Evolutionary conservation across 2,797 vertebrate genomes (phyloP), one percentile per base, ranked within the genome.

Genomic region (Malacoctenus gilli): DNA sequence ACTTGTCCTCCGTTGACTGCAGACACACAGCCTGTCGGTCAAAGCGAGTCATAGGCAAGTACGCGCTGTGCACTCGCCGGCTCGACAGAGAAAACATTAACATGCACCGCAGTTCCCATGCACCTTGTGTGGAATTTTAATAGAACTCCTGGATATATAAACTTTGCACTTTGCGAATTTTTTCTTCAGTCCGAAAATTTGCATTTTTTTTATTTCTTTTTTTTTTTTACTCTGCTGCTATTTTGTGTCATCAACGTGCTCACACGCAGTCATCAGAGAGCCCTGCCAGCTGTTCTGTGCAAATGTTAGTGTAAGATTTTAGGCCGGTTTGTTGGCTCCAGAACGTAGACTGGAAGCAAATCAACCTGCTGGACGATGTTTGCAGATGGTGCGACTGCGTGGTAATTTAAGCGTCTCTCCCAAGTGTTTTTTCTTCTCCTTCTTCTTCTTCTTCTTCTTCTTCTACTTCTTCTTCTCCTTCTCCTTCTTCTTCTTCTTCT

Each of bases 341-440:
- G 36, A 65, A 59, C 20, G 49, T 49, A 16, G 42, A 41, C 59
- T 63, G 48, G 63, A 68, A 57, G 46, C 56, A 43, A 69, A 54
- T 68, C 68, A 62, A 41, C n/a, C 37, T 60, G 21, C 38, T 60
- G 59, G 50, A 53, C 18, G 14, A 20, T 48, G 53, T 30, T 34
- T 59, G 30, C 51, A 37, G 25, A 54, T 6, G 1, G n/a, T 28
- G 12, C 5, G 15, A 40, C 25, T 50, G 21, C 55, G 40, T 64
- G 43, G 62, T 65, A 46, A 50, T 42, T 63, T 31, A 22, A 59
- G 57, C 34, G 32, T 30, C 25, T 28, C 41, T 20, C 55, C 71
- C n/a, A n/a, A n/a, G n/a, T 49, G 58, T 42, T 21, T 53, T 34
- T 7, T 57, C 2, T 36, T 9, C 36, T 42, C 10, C 54, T 59